Percentiles rank a stretch among this genome's conserved stretches.
These are phyloP conservation scores for Heterocephalus glaber DNA, from an alignment of 2,113 vertebrate species.

Conservation along the genomic window DNA sequence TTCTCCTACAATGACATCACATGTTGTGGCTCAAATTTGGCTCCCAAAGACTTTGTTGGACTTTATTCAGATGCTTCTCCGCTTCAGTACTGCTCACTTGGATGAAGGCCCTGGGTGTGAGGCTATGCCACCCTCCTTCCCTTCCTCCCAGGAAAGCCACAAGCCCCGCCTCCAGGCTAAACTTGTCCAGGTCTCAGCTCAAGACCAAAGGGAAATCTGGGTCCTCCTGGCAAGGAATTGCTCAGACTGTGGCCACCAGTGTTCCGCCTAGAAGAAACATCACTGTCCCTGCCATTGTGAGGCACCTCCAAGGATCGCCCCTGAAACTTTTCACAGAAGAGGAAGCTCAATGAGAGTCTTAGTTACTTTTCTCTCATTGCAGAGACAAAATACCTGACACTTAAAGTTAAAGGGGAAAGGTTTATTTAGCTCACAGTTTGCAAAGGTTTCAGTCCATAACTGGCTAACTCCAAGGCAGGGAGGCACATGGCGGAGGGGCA, in stretches of 20 bases:
- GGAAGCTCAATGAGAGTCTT: conserved; percentile 12
- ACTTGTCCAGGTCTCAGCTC: neutral
- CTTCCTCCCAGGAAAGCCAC: neutral
- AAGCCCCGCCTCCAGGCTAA: neutral
- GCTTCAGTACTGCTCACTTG: neutral
- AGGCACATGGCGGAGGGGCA: too few relatives aligned
- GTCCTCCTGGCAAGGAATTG: neutral
- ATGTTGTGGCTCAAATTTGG: neutral
- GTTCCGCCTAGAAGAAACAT: neutral
- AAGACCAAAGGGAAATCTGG: neutral
- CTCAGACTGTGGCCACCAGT: fast-evolving
- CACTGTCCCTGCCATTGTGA: neutral
- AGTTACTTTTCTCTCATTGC: too few relatives aligned
- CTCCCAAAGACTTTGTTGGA: neutral
- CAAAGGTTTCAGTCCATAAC: too few relatives aligned
- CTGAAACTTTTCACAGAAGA: neutral
- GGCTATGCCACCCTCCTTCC: neutral
- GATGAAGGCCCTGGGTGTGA: neutral
- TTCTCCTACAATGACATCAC: neutral
- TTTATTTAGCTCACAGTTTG: too few relatives aligned
- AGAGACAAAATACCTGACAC: too few relatives aligned
- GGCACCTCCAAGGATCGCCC: neutral
- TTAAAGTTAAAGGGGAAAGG: too few relatives aligned
- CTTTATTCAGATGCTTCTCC: neutral
- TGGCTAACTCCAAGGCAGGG: too few relatives aligned